A percentile compares a stretch with the other conserved stretches of the same genome.
Evolutionary conservation across 1,140 invertebrate species (phyloP).

Genomic region (Melitaea cinxia): DNA sequence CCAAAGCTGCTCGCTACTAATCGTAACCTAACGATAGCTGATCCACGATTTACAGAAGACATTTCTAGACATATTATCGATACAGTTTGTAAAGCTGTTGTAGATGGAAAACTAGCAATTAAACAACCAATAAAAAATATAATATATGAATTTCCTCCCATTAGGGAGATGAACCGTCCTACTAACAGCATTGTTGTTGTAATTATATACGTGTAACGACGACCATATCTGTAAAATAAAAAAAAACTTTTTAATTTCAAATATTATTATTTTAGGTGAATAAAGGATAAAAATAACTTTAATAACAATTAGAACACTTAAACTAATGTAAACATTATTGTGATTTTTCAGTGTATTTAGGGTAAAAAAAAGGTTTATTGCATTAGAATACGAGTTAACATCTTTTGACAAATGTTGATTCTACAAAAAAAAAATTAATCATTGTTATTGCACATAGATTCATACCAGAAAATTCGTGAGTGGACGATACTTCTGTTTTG

Average conservation of each 20-base stretch:
- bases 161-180: conserved; percentile 54
- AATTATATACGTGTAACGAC: conserved; percentile 56
- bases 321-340: too few species aligned
- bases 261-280: too few species aligned
- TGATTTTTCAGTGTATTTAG: too few species aligned
- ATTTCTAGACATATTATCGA: conserved; percentile 65
- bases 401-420: too few species aligned
- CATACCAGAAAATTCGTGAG: too few species aligned
- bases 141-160: conserved; percentile 48
- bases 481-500: too few species aligned
- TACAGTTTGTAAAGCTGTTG: conserved; percentile 53
- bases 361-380: too few species aligned
- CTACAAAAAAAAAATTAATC: too few species aligned
- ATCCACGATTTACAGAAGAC: conserved; percentile 52
- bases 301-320: too few species aligned
- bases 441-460: too few species aligned
- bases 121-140: conserved; percentile 58
- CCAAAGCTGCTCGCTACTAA: conserved; percentile 78
- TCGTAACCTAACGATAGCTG: conserved; percentile 45
- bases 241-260: conserved; percentile 4
- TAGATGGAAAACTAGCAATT: conserved; percentile 54
- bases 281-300: too few species aligned
- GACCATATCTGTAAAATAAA: conserved; percentile 58
- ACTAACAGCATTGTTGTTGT: conserved; percentile 50
- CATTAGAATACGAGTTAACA: too few species aligned